Evolutionary conservation across 2,888 invertebrate species (phyloP).

Genomic region (Leptopilina myrica): DNA sequence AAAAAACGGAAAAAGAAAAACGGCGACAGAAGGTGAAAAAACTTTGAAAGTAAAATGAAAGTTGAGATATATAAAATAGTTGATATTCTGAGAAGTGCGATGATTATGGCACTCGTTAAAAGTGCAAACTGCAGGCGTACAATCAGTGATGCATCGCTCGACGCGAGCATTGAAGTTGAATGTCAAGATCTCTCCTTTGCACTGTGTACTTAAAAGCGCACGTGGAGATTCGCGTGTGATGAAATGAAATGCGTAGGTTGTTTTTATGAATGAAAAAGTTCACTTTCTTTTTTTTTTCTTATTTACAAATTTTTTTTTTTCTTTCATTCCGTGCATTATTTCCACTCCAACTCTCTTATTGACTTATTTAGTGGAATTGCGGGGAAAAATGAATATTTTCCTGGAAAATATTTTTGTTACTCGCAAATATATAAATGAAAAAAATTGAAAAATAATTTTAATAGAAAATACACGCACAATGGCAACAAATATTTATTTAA

Average conservation of each 20-base stretch:
- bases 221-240: conserved; percentile 47
- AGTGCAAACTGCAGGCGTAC: conserved; percentile 27
- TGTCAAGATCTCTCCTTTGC: conserved; percentile 39
- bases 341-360: no score
- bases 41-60: background rate
- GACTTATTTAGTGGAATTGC: no score
- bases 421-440: no score
- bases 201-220: conserved; percentile 31
- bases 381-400: no score
- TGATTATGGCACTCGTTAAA: conserved; percentile 46
- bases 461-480: no score
- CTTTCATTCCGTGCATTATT: background rate
- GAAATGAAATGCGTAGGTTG: conserved; percentile 50
- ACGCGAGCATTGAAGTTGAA: conserved; percentile 35
- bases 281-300: conserved; percentile 7
- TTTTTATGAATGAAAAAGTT: conserved; percentile 44
- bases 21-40: background rate
- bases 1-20: no score
- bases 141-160: conserved; percentile 35
- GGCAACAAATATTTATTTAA: no score
- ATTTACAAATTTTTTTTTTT: background rate
- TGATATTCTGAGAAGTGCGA: conserved; percentile 38
- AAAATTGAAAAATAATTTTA: no score
- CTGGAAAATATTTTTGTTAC: no score
- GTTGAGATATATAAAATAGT: background rate